These are phyloP conservation scores for Protonemura montana DNA, from an alignment of 2,888 invertebrate genomes.

Conservation along the genomic window DNA sequence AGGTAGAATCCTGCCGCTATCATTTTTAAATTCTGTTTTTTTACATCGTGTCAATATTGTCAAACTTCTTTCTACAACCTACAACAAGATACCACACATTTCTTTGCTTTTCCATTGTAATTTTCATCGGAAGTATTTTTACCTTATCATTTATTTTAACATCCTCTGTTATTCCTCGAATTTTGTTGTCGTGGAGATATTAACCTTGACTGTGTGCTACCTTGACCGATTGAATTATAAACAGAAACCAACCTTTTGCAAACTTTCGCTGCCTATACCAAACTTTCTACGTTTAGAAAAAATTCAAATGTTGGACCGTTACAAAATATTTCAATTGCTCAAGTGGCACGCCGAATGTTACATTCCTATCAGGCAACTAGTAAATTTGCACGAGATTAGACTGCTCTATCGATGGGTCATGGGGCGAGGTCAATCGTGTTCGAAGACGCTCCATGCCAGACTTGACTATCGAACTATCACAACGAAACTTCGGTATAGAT, in stretches of 20 bases:
- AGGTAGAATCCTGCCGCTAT: not conserved
- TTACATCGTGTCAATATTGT: not conserved
- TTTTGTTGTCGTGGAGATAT: not conserved
- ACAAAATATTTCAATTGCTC: not conserved
- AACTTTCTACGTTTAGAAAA: not conserved
- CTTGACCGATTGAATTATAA: not conserved
- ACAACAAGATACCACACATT: not conserved
- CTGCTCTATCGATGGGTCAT: not conserved
- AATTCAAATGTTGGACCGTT: not conserved
- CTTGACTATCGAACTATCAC: too few relatives aligned
- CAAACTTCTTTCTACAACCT: not conserved
- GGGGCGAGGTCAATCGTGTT: not conserved
- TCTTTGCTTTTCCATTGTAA: not conserved
- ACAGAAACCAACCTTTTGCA: not conserved
- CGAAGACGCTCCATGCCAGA: too few relatives aligned
- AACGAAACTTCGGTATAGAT: too few relatives aligned
- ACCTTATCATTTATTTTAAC: not conserved
- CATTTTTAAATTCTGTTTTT: not conserved
- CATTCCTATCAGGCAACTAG: not conserved
- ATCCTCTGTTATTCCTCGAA: not conserved
- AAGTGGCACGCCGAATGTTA: not conserved
- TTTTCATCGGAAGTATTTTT: not conserved
- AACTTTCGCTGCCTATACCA: not conserved
- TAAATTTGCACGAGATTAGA: not conserved
- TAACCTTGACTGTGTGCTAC: not conserved